Conservation (phyloP, 2,888 invertebrate genomes). For the Nesidiocoris tenuis region DNA sequence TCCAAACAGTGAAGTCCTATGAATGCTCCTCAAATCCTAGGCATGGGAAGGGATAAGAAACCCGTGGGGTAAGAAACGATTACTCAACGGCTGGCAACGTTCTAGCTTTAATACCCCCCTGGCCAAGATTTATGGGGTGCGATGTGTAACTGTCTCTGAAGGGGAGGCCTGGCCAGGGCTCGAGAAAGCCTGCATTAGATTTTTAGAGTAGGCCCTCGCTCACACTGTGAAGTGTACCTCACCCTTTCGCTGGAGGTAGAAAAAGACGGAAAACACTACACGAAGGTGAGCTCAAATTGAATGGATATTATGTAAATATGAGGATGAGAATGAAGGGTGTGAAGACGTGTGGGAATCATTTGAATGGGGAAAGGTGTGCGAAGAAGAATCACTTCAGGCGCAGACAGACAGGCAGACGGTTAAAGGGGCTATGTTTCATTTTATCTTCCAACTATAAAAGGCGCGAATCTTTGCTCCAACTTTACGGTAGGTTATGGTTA, state of each 20-base stretch:
- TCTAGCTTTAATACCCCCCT: not conserved
- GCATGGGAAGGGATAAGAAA: not conserved
- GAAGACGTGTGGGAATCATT: not conserved
- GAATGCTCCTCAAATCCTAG: not conserved
- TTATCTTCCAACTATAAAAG: too few relatives aligned
- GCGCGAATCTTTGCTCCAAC: too few relatives aligned
- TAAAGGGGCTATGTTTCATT: too few relatives aligned
- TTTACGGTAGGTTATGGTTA: too few relatives aligned
- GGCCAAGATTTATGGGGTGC: not conserved
- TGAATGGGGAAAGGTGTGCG: not conserved
- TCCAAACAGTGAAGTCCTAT: not conserved
- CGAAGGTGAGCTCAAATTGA: not conserved
- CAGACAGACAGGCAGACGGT: too few relatives aligned
- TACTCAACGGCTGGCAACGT: not conserved
- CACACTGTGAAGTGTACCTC: too few relatives aligned
- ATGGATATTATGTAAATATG: not conserved
- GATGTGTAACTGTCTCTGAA: not conserved
- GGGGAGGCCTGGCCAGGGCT: not conserved
- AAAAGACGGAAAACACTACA: not conserved
- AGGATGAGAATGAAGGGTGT: not conserved
- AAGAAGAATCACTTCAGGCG: not conserved
- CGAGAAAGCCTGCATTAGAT: not conserved
- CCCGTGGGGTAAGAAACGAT: not conserved
- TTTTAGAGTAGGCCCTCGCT: not conserved
- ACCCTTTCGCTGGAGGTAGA: not conserved